phyloP scores from a whole-genome alignment of 2,797 vertebrate genomes.

The Typhlichthys eigenmanni region DNA sequence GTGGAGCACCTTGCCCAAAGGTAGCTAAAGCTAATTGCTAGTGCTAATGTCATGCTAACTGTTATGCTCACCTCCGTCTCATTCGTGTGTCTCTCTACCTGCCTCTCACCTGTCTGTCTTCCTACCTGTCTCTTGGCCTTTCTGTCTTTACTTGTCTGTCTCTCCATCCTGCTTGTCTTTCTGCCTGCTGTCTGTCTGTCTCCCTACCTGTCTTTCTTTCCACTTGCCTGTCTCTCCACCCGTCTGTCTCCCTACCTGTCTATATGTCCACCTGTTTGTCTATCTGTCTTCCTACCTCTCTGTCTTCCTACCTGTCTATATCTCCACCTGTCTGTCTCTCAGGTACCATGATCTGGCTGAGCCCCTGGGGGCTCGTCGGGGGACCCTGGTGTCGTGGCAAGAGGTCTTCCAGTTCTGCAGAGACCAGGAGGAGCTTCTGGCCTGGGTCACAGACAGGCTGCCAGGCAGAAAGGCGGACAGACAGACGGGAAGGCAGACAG shows the following conservation, averaged over 20 bases:
- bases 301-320: background rate
- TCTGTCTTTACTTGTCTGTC: no score
- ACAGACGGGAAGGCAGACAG: conserved; percentile 75
- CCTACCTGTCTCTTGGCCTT: no score
- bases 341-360: conserved; percentile 81
- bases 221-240: no score
- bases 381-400: conserved; percentile 79
- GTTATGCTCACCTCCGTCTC: no score
- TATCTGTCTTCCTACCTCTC: no score
- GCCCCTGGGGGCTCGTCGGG: conserved; percentile 76
- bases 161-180: no score
- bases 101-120: no score
- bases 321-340: background rate
- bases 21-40: conserved; percentile 46
- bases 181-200: no score
- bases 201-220: no score
- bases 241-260: no score
- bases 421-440: conserved; percentile 83
- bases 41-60: background rate
- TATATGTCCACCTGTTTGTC: no score
- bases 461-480: conserved; percentile 66
- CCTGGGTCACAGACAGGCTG: conserved; percentile 83
- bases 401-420: conserved; percentile 84
- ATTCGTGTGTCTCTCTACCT: no score
- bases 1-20: conserved; percentile 79